These are phyloP conservation scores for Sialis fuliginosa DNA, from an alignment of 2,888 invertebrate species.

Conservation along the genomic window DNA sequence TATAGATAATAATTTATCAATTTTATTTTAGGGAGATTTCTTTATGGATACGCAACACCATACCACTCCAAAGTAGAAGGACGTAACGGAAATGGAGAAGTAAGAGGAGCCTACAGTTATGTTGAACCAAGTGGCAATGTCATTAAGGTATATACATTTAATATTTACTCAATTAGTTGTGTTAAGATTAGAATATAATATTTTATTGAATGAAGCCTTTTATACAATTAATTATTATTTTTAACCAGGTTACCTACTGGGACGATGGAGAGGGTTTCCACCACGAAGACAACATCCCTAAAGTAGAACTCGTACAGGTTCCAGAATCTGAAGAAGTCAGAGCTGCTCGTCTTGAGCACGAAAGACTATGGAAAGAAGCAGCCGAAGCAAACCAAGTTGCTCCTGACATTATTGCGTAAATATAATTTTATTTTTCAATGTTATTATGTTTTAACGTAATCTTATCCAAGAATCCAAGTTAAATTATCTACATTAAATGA, in stretches of 20 bases:
- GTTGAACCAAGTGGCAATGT: constrained; percentile 37
- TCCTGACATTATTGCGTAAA: constrained; percentile 7
- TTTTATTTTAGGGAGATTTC: constrained; percentile 40
- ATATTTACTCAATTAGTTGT: not conserved
- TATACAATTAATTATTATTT: not conserved
- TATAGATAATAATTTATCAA: not conserved
- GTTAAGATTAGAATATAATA: not conserved
- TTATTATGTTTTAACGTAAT: too few relatives aligned
- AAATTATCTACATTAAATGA: too few relatives aligned
- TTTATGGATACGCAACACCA: constrained; percentile 54
- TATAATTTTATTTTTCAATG: too few relatives aligned
- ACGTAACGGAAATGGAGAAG: constrained; percentile 46
- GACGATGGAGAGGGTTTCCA: constrained; percentile 63
- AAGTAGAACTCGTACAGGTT: constrained; percentile 38
- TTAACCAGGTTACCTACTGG: constrained; percentile 44
- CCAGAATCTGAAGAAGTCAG: constrained; percentile 53
- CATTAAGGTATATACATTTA: constrained; percentile 29
- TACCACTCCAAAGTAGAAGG: constrained; percentile 58
- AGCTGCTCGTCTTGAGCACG: constrained; percentile 48
- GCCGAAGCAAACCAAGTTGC: constrained; percentile 30
- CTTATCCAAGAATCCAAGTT: too few relatives aligned
- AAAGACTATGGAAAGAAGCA: constrained; percentile 47
- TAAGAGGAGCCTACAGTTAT: constrained; percentile 55
- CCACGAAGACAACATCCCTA: constrained; percentile 54
- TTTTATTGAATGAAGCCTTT: not conserved